Evolutionary conservation across 2,797 vertebrate genomes (phyloP), one percentile per base, ranked within the genome.

Genomic region (Pangasius macronema): DNA sequence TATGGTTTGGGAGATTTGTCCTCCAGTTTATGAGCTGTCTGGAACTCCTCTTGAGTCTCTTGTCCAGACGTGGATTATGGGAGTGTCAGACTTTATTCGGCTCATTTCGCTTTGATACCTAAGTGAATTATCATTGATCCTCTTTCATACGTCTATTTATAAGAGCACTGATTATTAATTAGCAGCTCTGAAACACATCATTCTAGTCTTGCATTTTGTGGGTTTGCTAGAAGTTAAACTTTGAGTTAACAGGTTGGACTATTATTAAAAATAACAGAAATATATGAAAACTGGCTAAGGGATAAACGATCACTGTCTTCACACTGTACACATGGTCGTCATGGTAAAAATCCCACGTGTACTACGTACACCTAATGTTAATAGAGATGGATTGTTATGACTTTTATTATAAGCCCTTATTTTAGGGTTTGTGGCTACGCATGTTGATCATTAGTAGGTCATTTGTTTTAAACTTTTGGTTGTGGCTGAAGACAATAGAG

Each of bases 141-240:
- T 14, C 73, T 68, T 89, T 59, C n/a, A 84, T 86, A 72, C 22
- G n/a, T 72, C 85, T 86, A 85, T 89, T 90, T 82, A 88, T 89
- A 90, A 59, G 36, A 82, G 76, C 83, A 59, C 80, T 27, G 51
- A 67, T 75, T 87, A 49, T 82, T 83, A 36, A 13, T 59, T 33
- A 39, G 79, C 24, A n/a, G 20, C 33, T 6, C n/a, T 55, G 75
- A 55, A 33, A 20, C 16, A 9, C 7, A 4, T 61, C 33, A 61
- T 27, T 22, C 36, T 16, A 7, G 5, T 59, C 77, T 27, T 39
- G 9, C 4, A 7, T 57, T 33, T 75, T 6, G 42, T 51, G 73
- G 42, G 24, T 2, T 16, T 13, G n/a, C 72, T 75, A 51, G 46
- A 75, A 51, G 27, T 18, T 75, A 51, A 49, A 75, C 24, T 2